Evolutionary conservation across 2,797 vertebrate species (phyloP), one percentile per base, ranked within the genome.

Genomic region (Bovichtus diacanthus): DNA sequence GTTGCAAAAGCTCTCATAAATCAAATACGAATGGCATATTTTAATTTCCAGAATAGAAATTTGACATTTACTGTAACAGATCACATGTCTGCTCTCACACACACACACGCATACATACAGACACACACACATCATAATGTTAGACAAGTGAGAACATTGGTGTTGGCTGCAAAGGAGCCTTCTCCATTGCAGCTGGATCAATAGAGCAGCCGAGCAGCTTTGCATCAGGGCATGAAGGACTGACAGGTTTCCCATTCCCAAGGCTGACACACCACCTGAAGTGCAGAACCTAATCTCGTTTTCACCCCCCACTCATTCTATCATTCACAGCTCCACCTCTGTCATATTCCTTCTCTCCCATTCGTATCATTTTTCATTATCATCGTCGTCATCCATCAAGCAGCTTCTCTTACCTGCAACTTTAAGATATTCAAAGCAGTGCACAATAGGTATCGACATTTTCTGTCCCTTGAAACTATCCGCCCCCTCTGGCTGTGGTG

Each of bases 321-420:
- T 83, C 72, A 82, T 76, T 80, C 83, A 68, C 74, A 61, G 64
- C 68, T 80, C 80, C 80, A 58, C 77, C 83, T 82, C 76, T 53
- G 74, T 85, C 77, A 78, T 70, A 81, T 81, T 83, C 61, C 2
- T 79, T 77, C 76, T 84, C 79, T 25, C 44, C 39, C 71, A 60
- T 90, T 85, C 65, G 77, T 80, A 83, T 90, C 63, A 87, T 89
- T 90, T 92, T 90, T 91, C 78, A 88, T 90, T 72, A 86, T 83
- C 67, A 47, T 63, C 1, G 0, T 71, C 15, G 2, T 76, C 76
- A 90, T 91, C 91, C 80, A 88, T 90, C 88, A 92, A 65, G 62
- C 31, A 19, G 56, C 67, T 29, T 70, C 80, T 78, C 77, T 83
- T 67, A 58, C 76, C 49, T 51, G 54, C 71, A 78, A 38, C 53